Evolutionary conservation across 2,797 vertebrate species (phyloP), one percentile per base, ranked within the genome.

Genomic region (Poeciliopsis turneri): DNA sequence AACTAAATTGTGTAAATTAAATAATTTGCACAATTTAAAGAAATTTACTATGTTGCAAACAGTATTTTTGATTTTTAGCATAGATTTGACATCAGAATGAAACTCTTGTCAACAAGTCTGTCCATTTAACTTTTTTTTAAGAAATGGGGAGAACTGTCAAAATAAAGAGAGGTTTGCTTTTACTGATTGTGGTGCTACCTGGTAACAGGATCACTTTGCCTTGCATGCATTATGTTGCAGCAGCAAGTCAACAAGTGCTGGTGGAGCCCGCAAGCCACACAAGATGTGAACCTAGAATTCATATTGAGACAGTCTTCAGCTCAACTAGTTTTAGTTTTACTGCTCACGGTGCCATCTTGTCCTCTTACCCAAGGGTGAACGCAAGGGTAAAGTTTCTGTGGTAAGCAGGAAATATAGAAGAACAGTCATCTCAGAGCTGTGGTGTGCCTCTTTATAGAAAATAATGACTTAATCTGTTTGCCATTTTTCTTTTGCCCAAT

Each of bases 221-320:
- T 20, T 71, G 47, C 25, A n/a, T n/a, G 23, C 20, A 74, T 39
- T 36, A 36, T 10, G 12, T 7, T 51, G 16, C 53, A 51, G 68
- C 68, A 20, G 76, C 59, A 41, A 41, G 47, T 33, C 8, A 36
- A 33, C 72, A 33, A 28, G 57, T 33, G 18, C 43, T 49, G 25
- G 0, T 36, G 46, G 59, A 25, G 23, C 30, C 36, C 23, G 30
- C 4, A 13, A 28, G 74, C 25, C 20, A 36, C 74, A 85, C 85
- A 87, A 85, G 86, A 88, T 75, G 84, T 23, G n/a, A 36, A 28
- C 53, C 43, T 20, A 79, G 77, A 87, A 81, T 75, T 71, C 4
- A 3, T 59, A 12, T 16, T 82, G 59, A 79, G 69, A 78, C 57
- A 11, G 55, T 59, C 55, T 59, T 64, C 30, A 61, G 30, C 15